Percentiles rank a stretch among this genome's conserved stretches.
Conservation (phyloP, 2,888 invertebrate species). For the Meganola albula region DNA sequence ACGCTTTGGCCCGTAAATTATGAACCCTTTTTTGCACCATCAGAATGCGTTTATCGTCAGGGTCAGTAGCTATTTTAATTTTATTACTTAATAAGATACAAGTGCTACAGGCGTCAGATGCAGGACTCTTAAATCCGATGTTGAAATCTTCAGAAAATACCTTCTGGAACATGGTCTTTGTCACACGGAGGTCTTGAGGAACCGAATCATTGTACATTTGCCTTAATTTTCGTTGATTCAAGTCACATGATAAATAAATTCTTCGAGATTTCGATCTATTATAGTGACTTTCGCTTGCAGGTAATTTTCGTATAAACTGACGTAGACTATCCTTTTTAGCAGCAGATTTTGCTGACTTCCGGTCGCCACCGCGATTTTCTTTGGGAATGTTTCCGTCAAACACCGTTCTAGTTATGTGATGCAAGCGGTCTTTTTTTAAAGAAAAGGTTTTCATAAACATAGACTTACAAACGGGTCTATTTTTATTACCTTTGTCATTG, state of each 20-base stretch:
- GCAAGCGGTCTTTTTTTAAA: conserved; percentile 5
- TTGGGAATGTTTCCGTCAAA: conserved; percentile 12
- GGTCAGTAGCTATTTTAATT: conserved; percentile 13
- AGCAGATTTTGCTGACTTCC: conserved; percentile 12
- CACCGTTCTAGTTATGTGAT: conserved; percentile 7
- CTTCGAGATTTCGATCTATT: conserved; percentile 27
- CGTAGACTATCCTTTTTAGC: conserved; percentile 24
- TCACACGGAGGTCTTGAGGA: conserved; percentile 7
- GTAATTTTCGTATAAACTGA: conserved; percentile 21
- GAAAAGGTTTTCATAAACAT: conserved; percentile 7
- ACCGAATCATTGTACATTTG: conserved; percentile 26
- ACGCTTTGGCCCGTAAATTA: conserved; percentile 21
- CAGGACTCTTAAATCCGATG: conserved; percentile 20
- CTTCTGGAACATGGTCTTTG: conserved; percentile 17
- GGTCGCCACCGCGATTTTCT: conserved; percentile 5
- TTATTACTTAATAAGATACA: conserved; percentile 21
- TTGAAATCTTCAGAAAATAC: conserved; percentile 17
- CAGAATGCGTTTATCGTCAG: conserved; percentile 11
- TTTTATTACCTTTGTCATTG: conserved; percentile 8
- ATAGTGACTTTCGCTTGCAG: conserved; percentile 30
- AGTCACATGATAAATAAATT: conserved; percentile 22
- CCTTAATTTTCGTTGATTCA: conserved; percentile 24
- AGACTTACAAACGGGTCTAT: conserved; percentile 8
- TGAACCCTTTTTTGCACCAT: conserved; percentile 20
- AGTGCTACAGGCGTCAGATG: conserved; percentile 26